Percentiles rank a stretch among this genome's conserved stretches.
Evolutionary conservation across 2,888 invertebrate genomes (phyloP).

Genomic region (Congeria kusceri): DNA sequence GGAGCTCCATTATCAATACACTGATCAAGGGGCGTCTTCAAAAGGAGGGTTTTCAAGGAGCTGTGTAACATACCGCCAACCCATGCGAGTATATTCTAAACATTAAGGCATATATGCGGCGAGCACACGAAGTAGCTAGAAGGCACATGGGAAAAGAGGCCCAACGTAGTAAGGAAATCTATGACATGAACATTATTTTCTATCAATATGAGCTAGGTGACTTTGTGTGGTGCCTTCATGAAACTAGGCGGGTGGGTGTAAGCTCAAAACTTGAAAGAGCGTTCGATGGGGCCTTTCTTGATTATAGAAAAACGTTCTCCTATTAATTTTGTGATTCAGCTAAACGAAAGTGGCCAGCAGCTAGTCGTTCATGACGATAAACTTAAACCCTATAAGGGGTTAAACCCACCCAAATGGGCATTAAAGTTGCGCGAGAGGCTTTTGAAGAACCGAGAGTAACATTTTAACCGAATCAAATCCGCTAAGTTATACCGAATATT

Average conservation of each 20-base stretch:
- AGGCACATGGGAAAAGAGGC: slow-evolving; percentile 11
- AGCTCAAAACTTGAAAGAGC: slow-evolving; percentile 2
- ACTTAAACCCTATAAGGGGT: neutral
- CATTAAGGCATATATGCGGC: slow-evolving; percentile 10
- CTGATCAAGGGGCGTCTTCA: slow-evolving; percentile 39
- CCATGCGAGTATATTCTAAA: neutral
- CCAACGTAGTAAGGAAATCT: slow-evolving; percentile 27
- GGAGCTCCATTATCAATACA: slow-evolving; percentile 24
- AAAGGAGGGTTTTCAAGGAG: slow-evolving; percentile 23
- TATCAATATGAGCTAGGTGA: neutral
- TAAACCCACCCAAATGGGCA: neutral
- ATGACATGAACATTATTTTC: slow-evolving; percentile 20
- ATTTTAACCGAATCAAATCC: too few relatives aligned
- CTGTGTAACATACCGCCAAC: slow-evolving; percentile 33
- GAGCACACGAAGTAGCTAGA: slow-evolving; percentile 2
- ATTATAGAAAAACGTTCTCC: slow-evolving; percentile 3
- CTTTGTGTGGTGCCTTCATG: too few relatives aligned
- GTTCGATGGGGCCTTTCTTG: slow-evolving; percentile 7
- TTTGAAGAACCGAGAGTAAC: too few relatives aligned
- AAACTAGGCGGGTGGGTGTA: neutral
- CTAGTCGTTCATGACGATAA: too few relatives aligned
- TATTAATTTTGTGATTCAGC: neutral
- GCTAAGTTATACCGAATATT: too few relatives aligned
- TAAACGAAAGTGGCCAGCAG: too few relatives aligned
- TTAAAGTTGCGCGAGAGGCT: too few relatives aligned